Base-by-base conservation (phyloP, 1,140 invertebrate genomes). In the Forficula auricularia region DNA sequence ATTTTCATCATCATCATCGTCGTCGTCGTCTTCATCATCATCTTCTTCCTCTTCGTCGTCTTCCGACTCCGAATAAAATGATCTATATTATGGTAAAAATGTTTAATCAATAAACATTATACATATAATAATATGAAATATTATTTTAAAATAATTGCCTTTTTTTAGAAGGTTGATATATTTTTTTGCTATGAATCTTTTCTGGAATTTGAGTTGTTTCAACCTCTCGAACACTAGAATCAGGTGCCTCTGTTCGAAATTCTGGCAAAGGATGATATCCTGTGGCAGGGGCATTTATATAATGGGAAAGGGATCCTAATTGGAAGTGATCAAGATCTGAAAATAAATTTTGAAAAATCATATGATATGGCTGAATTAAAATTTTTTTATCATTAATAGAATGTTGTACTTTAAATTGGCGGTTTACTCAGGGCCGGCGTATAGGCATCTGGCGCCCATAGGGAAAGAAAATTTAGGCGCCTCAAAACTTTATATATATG, bases 261-360 rank as follows among this genome's bases (percentile, higher is more conserved):
- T 71, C 58, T 3, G 92, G 90, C 38, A 98, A 65, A 43, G 90
- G 76, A 42, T 82, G 75, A 61, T 98, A 98, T 4, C 89, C 90
- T 31, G 61, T 67, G 1, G 89, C 84, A 39, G 76, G 66, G 51
- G 75, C 72, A 51, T 95, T 91, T 19, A 98, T 69, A 55, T 92
- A 88, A 65, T 97, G 92, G 0, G 92, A 97, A 18, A 99, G 64
- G 6, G 91, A 91, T 0, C 94, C 92, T 45, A 99, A 64, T 54
- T 97, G 92, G 59, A 81, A 95, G 47, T 82, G 75, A 51, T 88
- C 80, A 12, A 79, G 67, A 49, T 87, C 85, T 75, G 60, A 16
- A 57, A 51, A 46, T n/a, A n/a, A n/a, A n/a, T n/a, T n/a, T n/a
- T n/a, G n/a, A n/a, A n/a, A n/a, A n/a, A 52, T 38, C 48, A 42